Conservation (phyloP, 2,797 vertebrate species). For the Myoxocephalus aenaeus region DNA sequence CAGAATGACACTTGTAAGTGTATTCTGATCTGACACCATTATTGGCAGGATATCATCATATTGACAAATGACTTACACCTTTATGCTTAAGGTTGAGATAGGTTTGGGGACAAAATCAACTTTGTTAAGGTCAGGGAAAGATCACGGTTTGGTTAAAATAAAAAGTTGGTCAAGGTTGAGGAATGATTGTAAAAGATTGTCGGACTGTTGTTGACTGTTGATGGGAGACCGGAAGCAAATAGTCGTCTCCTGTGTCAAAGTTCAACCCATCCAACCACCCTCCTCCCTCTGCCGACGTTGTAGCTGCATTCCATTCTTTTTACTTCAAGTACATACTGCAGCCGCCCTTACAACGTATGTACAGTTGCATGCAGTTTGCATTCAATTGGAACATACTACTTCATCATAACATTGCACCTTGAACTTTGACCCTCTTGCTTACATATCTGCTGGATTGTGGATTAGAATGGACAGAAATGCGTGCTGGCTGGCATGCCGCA, state of each 20-base stretch:
- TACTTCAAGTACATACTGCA: no score
- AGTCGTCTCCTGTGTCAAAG: background rate
- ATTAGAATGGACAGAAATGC: no score
- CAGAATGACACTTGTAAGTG: background rate
- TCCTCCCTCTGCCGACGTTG: background rate
- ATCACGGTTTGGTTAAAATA: background rate
- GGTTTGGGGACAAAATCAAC: background rate
- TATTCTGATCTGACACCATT: background rate
- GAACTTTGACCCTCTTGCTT: no score
- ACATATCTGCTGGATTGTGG: no score
- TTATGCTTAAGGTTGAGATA: background rate
- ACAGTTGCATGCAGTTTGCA: no score
- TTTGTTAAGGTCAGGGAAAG: background rate
- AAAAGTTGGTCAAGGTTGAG: background rate
- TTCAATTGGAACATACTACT: no score
- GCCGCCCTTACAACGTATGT: no score
- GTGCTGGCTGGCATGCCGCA: no score
- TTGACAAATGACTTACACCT: background rate
- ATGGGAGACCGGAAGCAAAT: background rate
- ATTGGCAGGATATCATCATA: background rate
- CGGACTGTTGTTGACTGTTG: background rate
- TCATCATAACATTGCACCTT: no score
- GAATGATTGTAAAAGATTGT: background rate
- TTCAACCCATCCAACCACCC: background rate
- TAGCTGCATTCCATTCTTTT: background rate